Evolutionary conservation across 2,113 vertebrate species (phyloP), one percentile per base, ranked within the genome.

Genomic region (Eidolon helvum): DNA sequence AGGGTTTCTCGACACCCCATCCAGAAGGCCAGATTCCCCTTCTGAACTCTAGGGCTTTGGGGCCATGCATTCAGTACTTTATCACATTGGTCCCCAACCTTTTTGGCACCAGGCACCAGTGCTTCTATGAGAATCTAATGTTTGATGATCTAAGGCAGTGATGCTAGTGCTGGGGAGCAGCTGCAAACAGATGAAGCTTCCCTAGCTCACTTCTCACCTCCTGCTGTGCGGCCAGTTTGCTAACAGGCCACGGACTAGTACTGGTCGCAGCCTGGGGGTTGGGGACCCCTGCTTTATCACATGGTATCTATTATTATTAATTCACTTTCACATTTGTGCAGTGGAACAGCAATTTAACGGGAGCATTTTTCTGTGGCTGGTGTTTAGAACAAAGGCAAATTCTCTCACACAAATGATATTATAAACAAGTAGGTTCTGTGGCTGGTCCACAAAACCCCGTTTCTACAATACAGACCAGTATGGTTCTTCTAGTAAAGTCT

Each of bases 331-430:
- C 38, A 87, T 68, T 63, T 78, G 50, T 63, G 53, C 10, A 45
- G 26, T 35, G 66, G 66, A 35, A 53, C 30, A 1, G 4, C 33
- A 86, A 45, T 79, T 78, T 71, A 68, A 72, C 1, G 2, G 48
- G 21, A 1, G 38, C 40, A 11, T 84, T 85, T 89, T 59, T 80
- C 53, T 69, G 45, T 65, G 61, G 45, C 38, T n/a, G 45, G 26
- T n/a, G 38, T 78, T 94, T 43, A 50, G 50, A 95, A 94, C 59
- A 85, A 95, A 87, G 91, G 11, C 77, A 59, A 92, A 78, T 77
- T 86, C 40, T 75, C 57, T 55, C 69, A 75, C 28, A 82, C 16
- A 71, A 86, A 65, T 12, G 57, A 92, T 18, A 50, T 45, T 71
- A 61, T 28, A 90, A n/a, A 69, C 9, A 66, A 63, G 12, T 7